A percentile compares a stretch with the other conserved stretches of the same genome.
Evolutionary conservation across 30 jellyfish, hydroid and myxozoan species (phyloP).

Genomic region (Cassiopea andromeda): DNA sequence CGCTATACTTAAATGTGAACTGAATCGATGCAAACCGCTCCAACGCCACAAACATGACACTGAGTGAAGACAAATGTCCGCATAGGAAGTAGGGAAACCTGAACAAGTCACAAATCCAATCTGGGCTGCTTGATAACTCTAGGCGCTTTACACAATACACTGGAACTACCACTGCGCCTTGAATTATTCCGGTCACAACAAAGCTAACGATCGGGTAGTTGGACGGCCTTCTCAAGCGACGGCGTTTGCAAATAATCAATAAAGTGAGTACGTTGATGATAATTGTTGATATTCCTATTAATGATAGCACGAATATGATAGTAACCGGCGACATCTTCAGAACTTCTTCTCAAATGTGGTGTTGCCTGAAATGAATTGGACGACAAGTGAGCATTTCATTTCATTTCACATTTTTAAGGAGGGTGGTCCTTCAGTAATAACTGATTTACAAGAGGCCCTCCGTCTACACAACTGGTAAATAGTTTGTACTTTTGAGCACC

Average conservation of each 20-base stretch:
- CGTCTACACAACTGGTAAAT: too few species aligned
- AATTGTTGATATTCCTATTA: constrained; percentile 32
- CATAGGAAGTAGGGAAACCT: constrained; percentile 65
- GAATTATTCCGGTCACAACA: constrained; percentile 41
- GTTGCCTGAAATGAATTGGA: not conserved
- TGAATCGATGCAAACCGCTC: constrained; percentile 47
- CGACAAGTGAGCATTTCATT: too few species aligned
- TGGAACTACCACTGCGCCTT: constrained; percentile 54
- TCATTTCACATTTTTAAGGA: too few species aligned
- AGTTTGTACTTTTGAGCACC: too few species aligned
- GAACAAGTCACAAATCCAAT: constrained; percentile 60
- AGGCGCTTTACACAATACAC: constrained; percentile 46
- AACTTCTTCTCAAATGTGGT: not conserved
- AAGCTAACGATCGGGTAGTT: constrained; percentile 61
- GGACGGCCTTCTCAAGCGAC: constrained; percentile 29
- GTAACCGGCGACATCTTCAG: not conserved
- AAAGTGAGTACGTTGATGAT: constrained; percentile 32
- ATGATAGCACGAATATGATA: not conserved
- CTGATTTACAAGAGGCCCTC: too few species aligned
- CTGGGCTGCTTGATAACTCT: constrained; percentile 11
- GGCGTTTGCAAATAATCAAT: constrained; percentile 14
- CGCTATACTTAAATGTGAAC: constrained; percentile 27
- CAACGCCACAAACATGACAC: constrained; percentile 31
- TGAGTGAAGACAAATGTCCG: constrained; percentile 60
- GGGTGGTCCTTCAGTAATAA: too few species aligned